Percentiles rank a stretch among this genome's conserved stretches.
Evolutionary conservation across 2,888 invertebrate genomes (phyloP).

Genomic region (Chalcosyrphus nemorum): DNA sequence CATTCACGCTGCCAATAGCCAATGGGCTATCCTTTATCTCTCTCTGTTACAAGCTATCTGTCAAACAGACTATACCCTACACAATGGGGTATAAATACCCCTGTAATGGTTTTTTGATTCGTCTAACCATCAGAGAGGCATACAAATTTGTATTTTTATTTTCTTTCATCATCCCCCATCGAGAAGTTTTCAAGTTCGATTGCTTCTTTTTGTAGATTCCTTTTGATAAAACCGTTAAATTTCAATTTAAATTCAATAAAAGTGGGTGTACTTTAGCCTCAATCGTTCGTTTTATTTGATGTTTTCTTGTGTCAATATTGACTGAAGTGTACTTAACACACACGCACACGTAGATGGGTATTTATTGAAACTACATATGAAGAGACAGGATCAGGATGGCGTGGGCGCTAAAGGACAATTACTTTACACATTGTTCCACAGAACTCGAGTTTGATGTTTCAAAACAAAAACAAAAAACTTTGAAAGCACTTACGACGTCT

Average conservation of each 20-base stretch:
- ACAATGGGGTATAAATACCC: no score
- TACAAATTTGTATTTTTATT: not conserved
- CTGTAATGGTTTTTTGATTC: constrained; percentile 23
- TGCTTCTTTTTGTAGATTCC: not conserved
- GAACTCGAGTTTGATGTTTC: not conserved
- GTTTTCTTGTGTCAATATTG: not conserved
- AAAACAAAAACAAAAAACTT: not conserved
- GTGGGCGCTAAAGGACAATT: not conserved
- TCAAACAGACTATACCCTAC: no score
- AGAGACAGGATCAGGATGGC: no score
- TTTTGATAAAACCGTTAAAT: constrained; percentile 9
- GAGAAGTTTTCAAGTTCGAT: not conserved
- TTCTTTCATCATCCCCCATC: not conserved
- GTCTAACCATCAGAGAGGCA: not conserved
- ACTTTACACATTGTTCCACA: not conserved
- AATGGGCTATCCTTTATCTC: no score
- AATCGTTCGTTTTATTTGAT: not conserved
- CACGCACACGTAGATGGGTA: constrained; percentile 15
- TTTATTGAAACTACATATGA: not conserved
- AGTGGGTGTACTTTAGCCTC: not conserved
- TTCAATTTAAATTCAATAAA: constrained; percentile 39
- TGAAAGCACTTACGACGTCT: not conserved
- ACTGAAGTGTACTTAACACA: not conserved
- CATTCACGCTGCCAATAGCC: no score
- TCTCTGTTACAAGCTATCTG: no score